Conservation (phyloP, 2,113 vertebrate genomes). For the Lagenorhynchus albirostris region DNA sequence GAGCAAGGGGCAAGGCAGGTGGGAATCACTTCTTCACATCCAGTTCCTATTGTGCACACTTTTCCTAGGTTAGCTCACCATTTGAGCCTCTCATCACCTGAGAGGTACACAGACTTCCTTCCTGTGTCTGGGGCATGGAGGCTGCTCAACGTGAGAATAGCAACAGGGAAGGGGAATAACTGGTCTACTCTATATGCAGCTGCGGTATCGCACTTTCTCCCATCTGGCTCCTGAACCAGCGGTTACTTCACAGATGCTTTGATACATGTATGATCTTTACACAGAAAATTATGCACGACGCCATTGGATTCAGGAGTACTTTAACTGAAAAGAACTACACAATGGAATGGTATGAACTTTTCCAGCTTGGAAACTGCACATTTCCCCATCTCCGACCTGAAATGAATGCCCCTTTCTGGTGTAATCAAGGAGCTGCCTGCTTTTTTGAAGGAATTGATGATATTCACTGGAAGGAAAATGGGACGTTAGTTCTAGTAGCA, state of each 20-base stretch:
- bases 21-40: background rate
- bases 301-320: conserved; percentile 92
- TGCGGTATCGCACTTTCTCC: background rate
- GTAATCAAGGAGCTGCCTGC: conserved; percentile 99
- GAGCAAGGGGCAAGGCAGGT: background rate
- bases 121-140: background rate
- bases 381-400: conserved; percentile 93
- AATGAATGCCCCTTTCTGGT: conserved; percentile 91
- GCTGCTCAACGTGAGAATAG: background rate
- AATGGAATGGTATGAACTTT: conserved; percentile 98
- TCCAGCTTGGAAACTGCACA: conserved; percentile 98
- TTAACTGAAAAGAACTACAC: conserved; percentile 91
- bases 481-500: conserved; percentile 91
- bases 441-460: conserved; percentile 96
- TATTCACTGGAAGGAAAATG: conserved; percentile 94
- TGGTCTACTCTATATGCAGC: background rate
- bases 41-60: background rate
- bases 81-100: background rate
- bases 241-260: background rate
- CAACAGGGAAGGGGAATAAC: background rate
- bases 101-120: background rate
- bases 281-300: conserved; percentile 98
- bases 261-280: background rate
- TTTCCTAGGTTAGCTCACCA: background rate
- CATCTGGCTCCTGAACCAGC: background rate